These are phyloP conservation scores for Ommatoiulus sabulosus DNA, from an alignment of 2,888 invertebrate genomes.

Conservation along the genomic window DNA sequence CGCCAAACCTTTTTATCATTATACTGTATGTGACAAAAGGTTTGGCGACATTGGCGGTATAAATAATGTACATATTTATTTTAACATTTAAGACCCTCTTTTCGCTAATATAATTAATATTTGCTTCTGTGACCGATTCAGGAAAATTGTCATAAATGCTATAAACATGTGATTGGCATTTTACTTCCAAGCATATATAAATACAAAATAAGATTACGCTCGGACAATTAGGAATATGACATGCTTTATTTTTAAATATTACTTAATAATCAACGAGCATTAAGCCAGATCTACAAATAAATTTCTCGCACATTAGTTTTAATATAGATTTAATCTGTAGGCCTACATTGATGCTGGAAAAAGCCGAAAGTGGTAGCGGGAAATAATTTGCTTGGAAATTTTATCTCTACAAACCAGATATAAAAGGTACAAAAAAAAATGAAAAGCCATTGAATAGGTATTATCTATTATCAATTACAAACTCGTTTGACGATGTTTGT, in stretches of 20 bases:
- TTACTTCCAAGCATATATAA: neutral
- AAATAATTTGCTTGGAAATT: neutral
- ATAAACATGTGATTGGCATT: neutral
- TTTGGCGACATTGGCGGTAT: neutral
- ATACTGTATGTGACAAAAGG: too few relatives aligned
- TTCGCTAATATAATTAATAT: neutral
- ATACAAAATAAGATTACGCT: neutral
- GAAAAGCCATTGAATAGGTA: neutral
- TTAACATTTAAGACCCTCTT: neutral
- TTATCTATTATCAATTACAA: neutral
- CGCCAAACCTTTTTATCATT: neutral
- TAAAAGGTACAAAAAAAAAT: neutral
- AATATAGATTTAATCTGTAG: neutral
- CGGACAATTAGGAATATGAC: neutral
- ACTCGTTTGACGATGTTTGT: neutral
- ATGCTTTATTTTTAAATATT: constrained; percentile 1
- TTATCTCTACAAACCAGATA: too few relatives aligned
- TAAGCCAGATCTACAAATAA: neutral
- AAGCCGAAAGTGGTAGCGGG: neutral
- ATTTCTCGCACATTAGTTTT: neutral
- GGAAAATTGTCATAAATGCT: neutral
- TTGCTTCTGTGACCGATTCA: neutral
- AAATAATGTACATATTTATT: neutral
- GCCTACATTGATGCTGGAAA: neutral
- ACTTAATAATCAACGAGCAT: neutral